Evolutionary conservation across 2,113 vertebrate genomes (phyloP).

Genomic region (Daboia siamensis): DNA sequence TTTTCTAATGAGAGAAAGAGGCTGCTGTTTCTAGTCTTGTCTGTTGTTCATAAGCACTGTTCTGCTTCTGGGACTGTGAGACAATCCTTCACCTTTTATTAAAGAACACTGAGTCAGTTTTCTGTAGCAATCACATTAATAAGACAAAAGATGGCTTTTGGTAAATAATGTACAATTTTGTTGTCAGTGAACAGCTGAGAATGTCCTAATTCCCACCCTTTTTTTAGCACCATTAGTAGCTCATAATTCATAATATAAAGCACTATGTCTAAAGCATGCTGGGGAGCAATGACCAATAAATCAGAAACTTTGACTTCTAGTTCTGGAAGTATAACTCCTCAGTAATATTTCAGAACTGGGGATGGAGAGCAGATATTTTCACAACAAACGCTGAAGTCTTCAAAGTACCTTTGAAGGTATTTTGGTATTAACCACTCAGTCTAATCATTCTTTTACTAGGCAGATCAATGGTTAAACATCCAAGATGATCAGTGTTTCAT

Average conservation of each 20-base stretch:
- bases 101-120: constrained; percentile 50
- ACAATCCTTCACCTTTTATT: constrained; percentile 72
- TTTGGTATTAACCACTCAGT: not conserved
- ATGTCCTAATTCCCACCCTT: not conserved
- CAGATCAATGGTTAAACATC: not conserved
- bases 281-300: not conserved
- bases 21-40: constrained; percentile 68
- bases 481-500: not conserved
- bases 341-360: not conserved
- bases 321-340: not conserved
- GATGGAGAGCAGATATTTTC: not conserved
- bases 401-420: not conserved
- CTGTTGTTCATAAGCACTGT: constrained; percentile 66
- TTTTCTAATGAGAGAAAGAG: constrained; percentile 77
- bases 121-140: constrained; percentile 56
- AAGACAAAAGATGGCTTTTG: not conserved
- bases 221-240: not conserved
- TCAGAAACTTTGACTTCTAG: not conserved
- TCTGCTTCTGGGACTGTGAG: constrained; percentile 72
- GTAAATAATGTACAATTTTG: constrained; percentile 44
- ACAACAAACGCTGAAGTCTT: not conserved
- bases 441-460: not conserved
- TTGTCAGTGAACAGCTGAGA: constrained; percentile 36
- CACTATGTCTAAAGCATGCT: not conserved
- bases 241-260: not conserved